Percentiles rank a stretch among this genome's conserved stretches.
Evolutionary conservation across 2,113 vertebrate genomes (phyloP).

Genomic region (Eublepharis macularius): DNA sequence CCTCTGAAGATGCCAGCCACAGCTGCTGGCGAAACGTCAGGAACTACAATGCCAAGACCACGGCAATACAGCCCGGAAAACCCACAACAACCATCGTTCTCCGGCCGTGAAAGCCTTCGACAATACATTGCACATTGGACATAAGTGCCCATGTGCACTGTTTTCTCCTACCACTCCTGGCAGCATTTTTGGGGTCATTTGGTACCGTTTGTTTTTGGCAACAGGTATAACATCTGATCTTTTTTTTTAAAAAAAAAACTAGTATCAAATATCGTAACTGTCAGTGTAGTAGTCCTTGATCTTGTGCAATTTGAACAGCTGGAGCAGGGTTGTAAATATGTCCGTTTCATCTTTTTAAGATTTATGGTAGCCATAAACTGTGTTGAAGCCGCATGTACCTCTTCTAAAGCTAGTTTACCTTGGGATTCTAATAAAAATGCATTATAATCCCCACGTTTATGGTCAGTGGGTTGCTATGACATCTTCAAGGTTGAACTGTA

Average conservation of each 20-base stretch:
- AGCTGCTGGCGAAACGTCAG: no score
- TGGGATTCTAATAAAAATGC: conserved; percentile 37
- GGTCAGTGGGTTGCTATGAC: neutral
- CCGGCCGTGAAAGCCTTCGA: no score
- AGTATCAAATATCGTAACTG: neutral
- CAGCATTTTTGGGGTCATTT: no score
- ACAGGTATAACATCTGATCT: neutral
- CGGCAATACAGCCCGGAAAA: no score
- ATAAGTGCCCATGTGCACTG: neutral
- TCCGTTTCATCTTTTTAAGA: neutral
- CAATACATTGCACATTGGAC: no score
- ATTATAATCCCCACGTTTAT: conserved; percentile 40
- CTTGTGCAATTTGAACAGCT: conserved; percentile 14
- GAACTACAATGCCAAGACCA: no score
- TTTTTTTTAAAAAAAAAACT: neutral
- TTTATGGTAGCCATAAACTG: conserved; percentile 41
- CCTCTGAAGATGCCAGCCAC: no score
- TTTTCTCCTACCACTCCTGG: neutral
- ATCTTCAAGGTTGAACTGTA: neutral
- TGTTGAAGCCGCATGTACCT: conserved; percentile 24
- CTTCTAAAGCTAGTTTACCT: conserved; percentile 43
- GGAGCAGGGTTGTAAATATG: neutral
- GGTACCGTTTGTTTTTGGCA: neutral
- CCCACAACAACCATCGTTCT: no score
- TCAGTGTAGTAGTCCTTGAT: neutral